Evolutionary conservation across 2,888 invertebrate genomes (phyloP).

Genomic region (Tiphia femorata): DNA sequence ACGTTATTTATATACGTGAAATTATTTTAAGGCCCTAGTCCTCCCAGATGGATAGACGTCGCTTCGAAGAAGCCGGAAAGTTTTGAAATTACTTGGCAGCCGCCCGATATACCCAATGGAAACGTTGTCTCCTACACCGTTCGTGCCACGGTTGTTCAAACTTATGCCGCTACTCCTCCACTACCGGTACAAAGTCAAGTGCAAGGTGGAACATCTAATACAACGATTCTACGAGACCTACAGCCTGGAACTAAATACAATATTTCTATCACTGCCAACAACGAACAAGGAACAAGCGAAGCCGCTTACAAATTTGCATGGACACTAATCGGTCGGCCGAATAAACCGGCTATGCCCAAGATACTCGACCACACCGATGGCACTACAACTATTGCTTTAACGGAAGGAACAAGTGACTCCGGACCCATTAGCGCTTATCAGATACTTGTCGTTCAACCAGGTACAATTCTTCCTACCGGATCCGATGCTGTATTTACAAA

Average conservation of each 20-base stretch:
- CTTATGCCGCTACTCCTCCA: constrained; percentile 53
- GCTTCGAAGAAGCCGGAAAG: constrained; percentile 70
- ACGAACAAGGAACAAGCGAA: constrained; percentile 74
- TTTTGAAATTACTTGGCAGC: constrained; percentile 67
- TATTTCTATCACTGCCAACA: constrained; percentile 78
- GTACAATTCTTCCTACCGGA: constrained; percentile 76
- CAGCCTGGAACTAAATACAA: constrained; percentile 84
- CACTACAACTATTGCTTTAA: constrained; percentile 77
- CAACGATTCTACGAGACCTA: constrained; percentile 69
- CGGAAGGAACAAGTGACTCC: constrained; percentile 79
- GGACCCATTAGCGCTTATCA: constrained; percentile 84
- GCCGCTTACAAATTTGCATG: constrained; percentile 73
- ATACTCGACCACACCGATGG: constrained; percentile 75
- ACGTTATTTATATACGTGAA: neutral
- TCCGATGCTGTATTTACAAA: constrained; percentile 71
- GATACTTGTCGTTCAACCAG: constrained; percentile 79
- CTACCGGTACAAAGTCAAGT: constrained; percentile 57
- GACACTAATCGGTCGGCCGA: constrained; percentile 81
- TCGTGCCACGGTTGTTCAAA: constrained; percentile 58
- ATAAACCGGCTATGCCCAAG: constrained; percentile 76
- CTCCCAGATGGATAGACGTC: constrained; percentile 76
- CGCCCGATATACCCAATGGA: constrained; percentile 70
- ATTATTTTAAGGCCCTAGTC: constrained; percentile 73
- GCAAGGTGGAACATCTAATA: constrained; percentile 60
- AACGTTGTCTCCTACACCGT: constrained; percentile 68